Evolutionary conservation across 2,888 invertebrate genomes (phyloP), one percentile per base, ranked within the genome.

Genomic region (Morpho deidamia): DNA sequence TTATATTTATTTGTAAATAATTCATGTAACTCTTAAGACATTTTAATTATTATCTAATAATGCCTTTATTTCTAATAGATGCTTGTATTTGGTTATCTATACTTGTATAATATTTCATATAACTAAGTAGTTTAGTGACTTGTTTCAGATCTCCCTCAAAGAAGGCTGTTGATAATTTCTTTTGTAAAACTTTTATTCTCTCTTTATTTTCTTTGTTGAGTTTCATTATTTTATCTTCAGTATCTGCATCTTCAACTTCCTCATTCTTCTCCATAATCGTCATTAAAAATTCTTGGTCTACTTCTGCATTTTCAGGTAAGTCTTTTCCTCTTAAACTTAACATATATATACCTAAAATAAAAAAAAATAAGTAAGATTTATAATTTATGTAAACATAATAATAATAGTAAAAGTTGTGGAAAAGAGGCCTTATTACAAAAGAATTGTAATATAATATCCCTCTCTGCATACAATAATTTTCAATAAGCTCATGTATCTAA

Each of bases 261-360:
- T 98, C 97, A 81, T 97, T 98, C 53, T 94, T 91, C 71, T 96
- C 96, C 96, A 98, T 96, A 61, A 98, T 95, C 76, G 94, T 90
- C 90, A 94, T 92, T 0, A 97, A 89, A 73, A 97, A 95, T 61
- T 91, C 90, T 49, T 92, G 88, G 67, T 95, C 92, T 10, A 93
- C 71, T 59, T 92, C 91, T 11, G 94, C 93, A 38, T 92, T 91
- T 74, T 95, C 94, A 0, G 93, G 91, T 60, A 95, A 89, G 9
- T 91, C 83, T 54, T 92, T 77, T 0, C 94, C 94, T 62, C 92
- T 88, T 45, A 96, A 78, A 63, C 91, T 79, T 14, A 99, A 84
- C 78, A 99, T 90, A 75, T 99, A 98, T 57, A 96, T 90, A 0
- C 97, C 92, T 74, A 79, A 39, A 64, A 53, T 11, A 23, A 42